Evolutionary conservation across 1,140 invertebrate genomes (phyloP), one percentile per base, ranked within the genome.

Genomic region (Goniozus legneri): DNA sequence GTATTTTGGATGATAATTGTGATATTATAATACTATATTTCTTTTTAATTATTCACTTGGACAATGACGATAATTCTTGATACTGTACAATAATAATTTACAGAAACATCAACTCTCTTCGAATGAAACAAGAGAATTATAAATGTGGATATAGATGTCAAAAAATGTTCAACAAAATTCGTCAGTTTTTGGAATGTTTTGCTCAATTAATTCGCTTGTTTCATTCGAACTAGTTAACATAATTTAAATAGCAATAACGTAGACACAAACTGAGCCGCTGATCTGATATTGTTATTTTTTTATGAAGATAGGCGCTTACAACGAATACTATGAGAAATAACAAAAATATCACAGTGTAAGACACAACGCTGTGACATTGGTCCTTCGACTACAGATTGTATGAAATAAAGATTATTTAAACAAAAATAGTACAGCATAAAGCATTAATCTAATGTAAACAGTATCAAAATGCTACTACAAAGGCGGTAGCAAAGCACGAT

Each of bases 321-420:
- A 42, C 36, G 35, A 40, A 45, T 43, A 45, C 56, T 58, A 62
- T 27, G 44, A 56, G 38, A 35, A 61, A 57, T 60, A 65, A 65
- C 34, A 55, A 60, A 39, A 60, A 67, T 69, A 72, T 72, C 65
- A 71, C 69, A 71, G 67, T 70, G 60, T 43, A 55, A 68, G 58
- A 71, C 50, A 55, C 50, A 55, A 66, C 53, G 57, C 60, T 59
- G 58, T 66, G 64, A 67, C 63, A 69, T 59, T 69, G 58, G 65
- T 54, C 58, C 62, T 61, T 47, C 31, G 22, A 56, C 54, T 58
- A 62, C 47, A 8, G 31, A 61, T 48, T 36, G 44, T 50, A 58
- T 59, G 41, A 21, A n/a, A n/a, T 47, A 54, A 46, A 46, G 40
- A 39, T 38, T 31, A 55, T 44, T 44, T 31, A 47, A 50, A 46